A percentile compares a stretch with the other conserved stretches of the same genome.
These are phyloP conservation scores for Nycticryphes semicollaris DNA, from an alignment of 2,113 vertebrate species.

Conservation along the genomic window DNA sequence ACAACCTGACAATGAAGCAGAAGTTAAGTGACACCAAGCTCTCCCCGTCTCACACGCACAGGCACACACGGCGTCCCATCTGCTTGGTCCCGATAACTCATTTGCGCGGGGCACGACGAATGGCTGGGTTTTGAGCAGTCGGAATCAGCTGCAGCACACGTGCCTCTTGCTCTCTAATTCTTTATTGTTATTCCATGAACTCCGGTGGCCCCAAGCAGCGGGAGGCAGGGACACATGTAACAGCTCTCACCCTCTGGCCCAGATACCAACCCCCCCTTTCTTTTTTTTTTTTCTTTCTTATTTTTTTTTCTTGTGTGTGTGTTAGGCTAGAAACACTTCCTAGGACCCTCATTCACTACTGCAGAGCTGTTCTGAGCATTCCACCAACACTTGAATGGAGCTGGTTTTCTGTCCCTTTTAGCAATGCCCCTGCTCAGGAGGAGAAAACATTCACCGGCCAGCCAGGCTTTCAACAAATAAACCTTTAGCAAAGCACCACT, in stretches of 20 bases:
- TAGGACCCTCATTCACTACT: constrained; percentile 46
- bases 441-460: not conserved
- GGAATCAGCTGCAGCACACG: constrained; percentile 76
- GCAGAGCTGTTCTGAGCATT: not conserved
- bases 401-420: constrained; percentile 26
- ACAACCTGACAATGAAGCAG: constrained; percentile 21
- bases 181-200: constrained; percentile 74
- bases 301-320: not conserved
- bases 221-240: constrained; percentile 76
- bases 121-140: constrained; percentile 62
- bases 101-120: constrained; percentile 70
- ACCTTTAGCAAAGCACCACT: not conserved
- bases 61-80: constrained; percentile 34
- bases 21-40: constrained; percentile 41
- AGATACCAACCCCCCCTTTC: constrained; percentile 27
- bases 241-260: constrained; percentile 77
- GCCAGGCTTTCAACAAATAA: not conserved
- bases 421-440: not conserved
- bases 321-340: constrained; percentile 39
- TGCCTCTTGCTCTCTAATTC: constrained; percentile 61
- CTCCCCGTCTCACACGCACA: not conserved
- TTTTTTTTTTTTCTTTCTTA: not conserved
- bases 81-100: constrained; percentile 52
- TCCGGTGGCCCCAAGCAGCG: constrained; percentile 66
- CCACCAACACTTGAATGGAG: not conserved